Evolutionary conservation across 2,113 vertebrate species (phyloP).

Genomic region (Pteruthius melanotis): DNA sequence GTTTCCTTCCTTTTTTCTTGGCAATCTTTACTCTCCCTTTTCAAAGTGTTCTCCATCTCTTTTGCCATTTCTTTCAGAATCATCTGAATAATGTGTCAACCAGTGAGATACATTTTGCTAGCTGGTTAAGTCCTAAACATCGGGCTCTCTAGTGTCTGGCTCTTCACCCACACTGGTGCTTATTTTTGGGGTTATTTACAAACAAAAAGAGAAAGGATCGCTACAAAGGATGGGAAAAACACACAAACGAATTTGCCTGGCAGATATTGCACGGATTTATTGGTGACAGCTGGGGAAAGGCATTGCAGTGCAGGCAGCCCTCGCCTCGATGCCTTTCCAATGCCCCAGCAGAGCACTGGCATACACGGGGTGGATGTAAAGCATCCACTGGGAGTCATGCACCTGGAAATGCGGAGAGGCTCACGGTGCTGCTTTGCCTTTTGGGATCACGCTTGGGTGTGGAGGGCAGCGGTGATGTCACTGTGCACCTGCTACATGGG

Average conservation of each 20-base stretch:
- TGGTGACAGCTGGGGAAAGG: not conserved
- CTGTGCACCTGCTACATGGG: not conserved
- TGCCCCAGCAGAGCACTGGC: not conserved
- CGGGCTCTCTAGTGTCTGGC: not conserved
- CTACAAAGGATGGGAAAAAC: not conserved
- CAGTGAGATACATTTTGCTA: not conserved
- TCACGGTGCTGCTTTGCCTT: not conserved
- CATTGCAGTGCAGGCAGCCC: not conserved
- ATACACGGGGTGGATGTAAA: not conserved
- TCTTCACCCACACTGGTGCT: not conserved
- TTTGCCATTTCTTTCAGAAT: conserved; percentile 31
- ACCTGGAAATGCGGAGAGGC: not conserved
- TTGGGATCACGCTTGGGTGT: not conserved
- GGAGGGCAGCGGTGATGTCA: not conserved
- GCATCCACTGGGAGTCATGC: not conserved
- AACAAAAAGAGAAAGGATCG: not conserved
- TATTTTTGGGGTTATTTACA: not conserved
- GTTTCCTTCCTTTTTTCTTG: not conserved
- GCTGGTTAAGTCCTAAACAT: not conserved
- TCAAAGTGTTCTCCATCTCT: conserved; percentile 49
- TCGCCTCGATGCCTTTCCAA: not conserved
- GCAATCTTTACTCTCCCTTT: conserved; percentile 69
- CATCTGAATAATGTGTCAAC: not conserved
- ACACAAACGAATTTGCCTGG: not conserved
- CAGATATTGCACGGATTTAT: not conserved